Evolutionary conservation across 1,140 invertebrate genomes (phyloP).

Genomic region (Hyphantria cunea): DNA sequence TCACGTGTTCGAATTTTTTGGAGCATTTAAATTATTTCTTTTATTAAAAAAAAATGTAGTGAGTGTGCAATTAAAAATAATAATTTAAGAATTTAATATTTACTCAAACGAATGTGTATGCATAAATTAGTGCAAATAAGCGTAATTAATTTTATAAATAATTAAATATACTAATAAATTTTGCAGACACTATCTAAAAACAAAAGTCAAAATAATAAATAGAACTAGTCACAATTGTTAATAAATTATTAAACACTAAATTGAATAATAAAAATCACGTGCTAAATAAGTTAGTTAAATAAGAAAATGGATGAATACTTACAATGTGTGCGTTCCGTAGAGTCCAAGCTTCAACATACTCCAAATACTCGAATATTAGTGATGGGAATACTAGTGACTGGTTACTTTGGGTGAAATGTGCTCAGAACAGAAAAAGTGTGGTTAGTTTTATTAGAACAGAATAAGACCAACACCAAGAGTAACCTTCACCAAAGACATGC

Average conservation of each 20-base stretch:
- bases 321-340: slow-evolving; percentile 33
- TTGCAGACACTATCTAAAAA: too few relatives aligned
- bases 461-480: slow-evolving; percentile 47
- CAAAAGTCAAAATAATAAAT: too few relatives aligned
- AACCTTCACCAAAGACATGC: slow-evolving; percentile 43
- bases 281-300: background rate
- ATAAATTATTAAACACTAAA: too few relatives aligned
- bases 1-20: slow-evolving; percentile 18
- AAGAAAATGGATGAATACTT: slow-evolving; percentile 39
- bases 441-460: slow-evolving; percentile 52
- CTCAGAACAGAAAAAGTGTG: slow-evolving; percentile 60
- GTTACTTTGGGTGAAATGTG: slow-evolving; percentile 58
- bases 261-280: background rate
- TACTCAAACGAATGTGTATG: too few relatives aligned
- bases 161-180: too few relatives aligned
- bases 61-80: too few relatives aligned
- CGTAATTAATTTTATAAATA: too few relatives aligned
- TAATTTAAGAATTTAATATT: too few relatives aligned
- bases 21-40: background rate
- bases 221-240: too few relatives aligned
- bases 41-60: background rate
- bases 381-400: slow-evolving; percentile 39
- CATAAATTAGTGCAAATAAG: too few relatives aligned
- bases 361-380: slow-evolving; percentile 38
- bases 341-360: slow-evolving; percentile 7